Base-by-base conservation (phyloP, 2,113 vertebrate species). In the Probosciger aterrimus region DNA sequence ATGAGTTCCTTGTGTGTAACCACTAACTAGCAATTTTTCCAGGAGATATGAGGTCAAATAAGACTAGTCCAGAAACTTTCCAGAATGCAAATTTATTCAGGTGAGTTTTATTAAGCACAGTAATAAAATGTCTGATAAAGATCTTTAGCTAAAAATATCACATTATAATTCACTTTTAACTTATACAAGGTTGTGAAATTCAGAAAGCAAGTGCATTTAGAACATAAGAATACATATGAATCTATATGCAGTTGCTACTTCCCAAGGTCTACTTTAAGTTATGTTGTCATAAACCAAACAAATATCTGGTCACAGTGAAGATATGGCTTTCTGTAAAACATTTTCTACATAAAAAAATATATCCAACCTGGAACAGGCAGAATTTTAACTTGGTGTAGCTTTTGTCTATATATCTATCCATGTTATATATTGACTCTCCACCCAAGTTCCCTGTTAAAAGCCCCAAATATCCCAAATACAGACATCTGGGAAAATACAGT, bases 371-470 rank as follows among this genome's bases (percentile, higher is more conserved):
- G 67, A 73, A 60, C 4, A 15, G 12, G 24, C 5, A 53, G 57
- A 65, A 60, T 47, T 53, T 67, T 14, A 27, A 22, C 63, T 57
- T 76, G 22, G 6, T 57, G 27, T 82, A 77, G 33, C 24, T 71
- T 41, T 78, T 52, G 20, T 67, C 22, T 60, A 47, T 15, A 27
- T 46, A 57, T 8, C 8, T 86, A 30, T 25, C 16, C 5, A 1
- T 65, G 43, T 27, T 71, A 59, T 22, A 10, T 27, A 52, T n/a
- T 57, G 15, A 39, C 10, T 3, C 27, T 57, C 4, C 8, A n/a
- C 10, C 4, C 2, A 63, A 8, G 4, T 31, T 1, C 11, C 3
- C 15, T 4, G 7, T 25, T 10, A 49, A 57, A 57, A 49, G 31
- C 15, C 3, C 8, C 33, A 59, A 59, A n/a, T 59, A 57, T 27